Evolutionary conservation across 2,113 vertebrate genomes (phyloP).

Genomic region (Craseonycteris thonglongyai): DNA sequence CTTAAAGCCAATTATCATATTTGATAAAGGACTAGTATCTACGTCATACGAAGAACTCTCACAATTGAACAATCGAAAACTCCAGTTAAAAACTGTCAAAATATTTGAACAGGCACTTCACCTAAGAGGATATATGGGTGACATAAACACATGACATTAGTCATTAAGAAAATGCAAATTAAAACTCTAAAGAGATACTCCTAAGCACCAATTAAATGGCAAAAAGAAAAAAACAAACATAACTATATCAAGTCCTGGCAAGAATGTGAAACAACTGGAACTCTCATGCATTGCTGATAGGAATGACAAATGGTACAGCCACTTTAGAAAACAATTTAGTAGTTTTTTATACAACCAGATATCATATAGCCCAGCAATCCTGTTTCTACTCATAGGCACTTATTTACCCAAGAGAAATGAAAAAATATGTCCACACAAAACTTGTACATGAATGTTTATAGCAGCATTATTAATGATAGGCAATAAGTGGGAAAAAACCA

Average conservation of each 20-base stretch:
- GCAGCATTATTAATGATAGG: not conserved
- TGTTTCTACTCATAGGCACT: not conserved
- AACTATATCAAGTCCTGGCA: not conserved
- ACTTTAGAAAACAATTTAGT: conserved; percentile 11
- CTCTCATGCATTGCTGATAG: not conserved
- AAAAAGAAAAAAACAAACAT: not conserved
- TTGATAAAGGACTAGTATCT: not conserved
- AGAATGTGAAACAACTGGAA: not conserved
- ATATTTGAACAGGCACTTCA: not conserved
- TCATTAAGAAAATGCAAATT: conserved; percentile 12
- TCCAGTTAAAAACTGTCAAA: not conserved
- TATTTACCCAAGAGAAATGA: not conserved
- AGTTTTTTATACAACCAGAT: not conserved
- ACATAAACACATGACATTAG: not conserved
- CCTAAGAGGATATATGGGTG: not conserved
- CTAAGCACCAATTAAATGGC: not conserved
- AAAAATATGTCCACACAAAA: not conserved
- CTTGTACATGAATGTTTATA: not conserved
- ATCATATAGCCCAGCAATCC: not conserved
- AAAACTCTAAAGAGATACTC: not conserved
- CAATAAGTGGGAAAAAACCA: not conserved
- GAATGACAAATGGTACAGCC: not conserved
- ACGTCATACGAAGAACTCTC: not conserved
- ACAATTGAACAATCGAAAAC: not conserved
- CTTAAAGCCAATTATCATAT: not conserved